phyloP scores from a whole-genome alignment of 1,140 invertebrate genomes.

The Bradysia coprophila region DNA sequence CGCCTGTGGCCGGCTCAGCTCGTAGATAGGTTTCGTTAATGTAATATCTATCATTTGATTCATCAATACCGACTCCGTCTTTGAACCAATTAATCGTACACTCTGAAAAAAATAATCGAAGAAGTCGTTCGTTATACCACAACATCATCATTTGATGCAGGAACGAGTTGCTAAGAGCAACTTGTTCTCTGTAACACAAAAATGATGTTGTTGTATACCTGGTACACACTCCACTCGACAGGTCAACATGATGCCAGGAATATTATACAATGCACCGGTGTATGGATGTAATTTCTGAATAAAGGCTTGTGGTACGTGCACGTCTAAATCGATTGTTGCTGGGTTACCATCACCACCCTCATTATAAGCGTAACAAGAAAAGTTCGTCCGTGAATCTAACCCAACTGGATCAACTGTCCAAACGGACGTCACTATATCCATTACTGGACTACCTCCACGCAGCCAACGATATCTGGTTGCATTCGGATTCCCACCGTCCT shows the following conservation, averaged over 20 bases:
- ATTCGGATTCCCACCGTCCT: conserved; percentile 58
- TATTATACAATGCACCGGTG: conserved; percentile 48
- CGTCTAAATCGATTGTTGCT: conserved; percentile 53
- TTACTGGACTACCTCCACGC: conserved; percentile 47
- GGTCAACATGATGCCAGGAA: conserved; percentile 50
- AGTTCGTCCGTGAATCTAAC: conserved; percentile 65
- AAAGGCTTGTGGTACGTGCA: conserved; percentile 70
- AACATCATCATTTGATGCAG: too few relatives aligned
- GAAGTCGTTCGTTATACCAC: too few relatives aligned
- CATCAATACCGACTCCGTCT: conserved; percentile 42
- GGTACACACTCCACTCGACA: conserved; percentile 81
- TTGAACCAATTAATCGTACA: conserved; percentile 72
- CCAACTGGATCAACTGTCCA: conserved; percentile 64
- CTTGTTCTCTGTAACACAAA: too few relatives aligned
- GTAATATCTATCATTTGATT: conserved; percentile 42
- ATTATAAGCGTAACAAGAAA: conserved; percentile 69
- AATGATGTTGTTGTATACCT: too few relatives aligned
- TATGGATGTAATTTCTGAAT: conserved; percentile 66
- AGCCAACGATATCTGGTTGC: conserved; percentile 60
- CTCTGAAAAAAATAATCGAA: too few relatives aligned
- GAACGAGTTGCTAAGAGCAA: too few relatives aligned
- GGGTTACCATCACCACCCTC: conserved; percentile 57
- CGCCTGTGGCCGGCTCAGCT: conserved; percentile 51
- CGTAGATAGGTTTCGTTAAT: conserved; percentile 41
- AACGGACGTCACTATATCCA: conserved; percentile 48